Base-by-base conservation (phyloP, 2,888 invertebrate genomes). In the Ormyrus thymus region DNA sequence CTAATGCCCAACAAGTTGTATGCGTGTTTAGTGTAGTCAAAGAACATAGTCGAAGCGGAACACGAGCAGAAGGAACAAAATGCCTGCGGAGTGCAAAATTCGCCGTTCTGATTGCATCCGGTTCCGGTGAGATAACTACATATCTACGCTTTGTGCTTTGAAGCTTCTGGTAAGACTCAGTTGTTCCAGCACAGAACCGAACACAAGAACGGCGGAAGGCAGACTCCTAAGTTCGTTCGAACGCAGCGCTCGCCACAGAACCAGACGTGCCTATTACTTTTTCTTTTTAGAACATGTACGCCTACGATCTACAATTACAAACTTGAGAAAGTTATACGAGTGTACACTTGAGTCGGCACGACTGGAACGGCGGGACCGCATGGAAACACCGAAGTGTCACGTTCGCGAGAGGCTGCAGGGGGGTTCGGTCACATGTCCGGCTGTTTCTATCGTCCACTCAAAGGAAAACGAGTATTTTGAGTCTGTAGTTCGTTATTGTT, bases 1-100 rank as follows among this genome's bases (percentile, higher is more conserved):
- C 46, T 77, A 77, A 77, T 77, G 77, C 77, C 77, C 77, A 61
- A 48, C 53, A 51, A 53, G 8, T 75, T 72, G 29, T 71, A 15
- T 48, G 55, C 8, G 48, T 48, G 48, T 61, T 48, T 56, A 15
- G 45, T 45, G 10, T 43, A 10, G 29, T 29, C 43, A 29, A 61
- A 53, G 11, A 56, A 64, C 13, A 69, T 9, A 64, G 65, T 65
- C n/a, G 45, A 75, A n/a, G 45, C 13, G 45, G 62, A 68, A 68
- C 45, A 62, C 59, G 61, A 72, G 65, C 50, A 45, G 6, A 78
- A 72, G 77, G 55, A 72, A 72, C 61, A 43, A 69, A 75, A 56
- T 51, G 56, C 66, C 59, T 53, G 29, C 29, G 51, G 51, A 45
- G 8, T 9, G 43, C n/a, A 59, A 59, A 29, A 29, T 62, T 6